Evolutionary conservation across 2,113 vertebrate genomes (phyloP), one percentile per base, ranked within the genome.

Genomic region (Xenopus borealis): DNA sequence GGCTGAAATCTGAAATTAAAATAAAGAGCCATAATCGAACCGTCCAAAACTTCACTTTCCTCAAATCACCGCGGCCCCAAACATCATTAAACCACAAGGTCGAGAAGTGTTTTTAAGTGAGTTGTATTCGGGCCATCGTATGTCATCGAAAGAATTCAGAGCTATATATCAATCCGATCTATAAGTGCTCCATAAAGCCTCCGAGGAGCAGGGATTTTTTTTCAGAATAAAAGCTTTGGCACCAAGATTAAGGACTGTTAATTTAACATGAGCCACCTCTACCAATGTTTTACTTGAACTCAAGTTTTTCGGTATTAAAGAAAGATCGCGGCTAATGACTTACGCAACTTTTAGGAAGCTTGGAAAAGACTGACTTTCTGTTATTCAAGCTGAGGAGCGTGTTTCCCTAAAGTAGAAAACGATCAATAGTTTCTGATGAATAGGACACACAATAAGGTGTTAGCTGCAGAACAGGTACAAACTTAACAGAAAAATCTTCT

Each of bases 291-390:
- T 62, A 50, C 66, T 75, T 75, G 27, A 52, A 40, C 69, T 12
- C 52, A 33, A 46, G 27, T 62, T 62, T 19, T 50, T 23, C 33
- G 12, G 50, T 59, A 46, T 64, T 74, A 52, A 40, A 66, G 9
- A 66, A 68, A 53, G 53, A 75, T 75, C 73, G 47, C 17, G 27
- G 30, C 45, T 75, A 75, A 75, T 69, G 66, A 75, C 58, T 67
- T 69, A 55, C 27, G 45, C 44, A 75, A 62, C 72, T 7, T 18
- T 62, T 62, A 53, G 27, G 46, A 53, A 67, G 46, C 57, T 10
- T 69, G 11, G 27, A 33, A 19, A 52, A 69, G 46, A 27, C 57
- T 14, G 23, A 61, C 23, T 11, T 19, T 50, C 17, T 12, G 58
- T 63, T 69, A 75, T 47, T 55, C 45, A 18, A 61, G 73, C 23